phyloP scores from a whole-genome alignment of 2,113 vertebrate genomes.

The Cyphomyrus plagiostoma region DNA sequence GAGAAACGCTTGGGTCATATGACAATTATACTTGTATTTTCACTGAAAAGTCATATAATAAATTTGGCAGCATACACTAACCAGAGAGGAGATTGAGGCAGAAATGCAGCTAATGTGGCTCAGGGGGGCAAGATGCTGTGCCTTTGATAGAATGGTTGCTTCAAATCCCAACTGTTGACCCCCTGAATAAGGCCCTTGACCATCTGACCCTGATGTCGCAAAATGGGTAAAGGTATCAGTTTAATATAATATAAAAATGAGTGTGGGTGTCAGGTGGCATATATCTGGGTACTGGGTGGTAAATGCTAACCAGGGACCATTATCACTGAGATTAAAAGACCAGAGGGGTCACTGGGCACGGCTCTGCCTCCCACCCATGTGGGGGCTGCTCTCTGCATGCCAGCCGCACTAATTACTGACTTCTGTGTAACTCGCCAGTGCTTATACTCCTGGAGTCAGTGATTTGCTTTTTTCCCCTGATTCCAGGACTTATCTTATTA shows the following conservation, averaged over 20 bases:
- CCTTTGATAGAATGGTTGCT: not conserved
- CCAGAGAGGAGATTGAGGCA: not conserved
- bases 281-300: not conserved
- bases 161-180: not conserved
- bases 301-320: constrained; percentile 26
- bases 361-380: constrained; percentile 54
- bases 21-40: not conserved
- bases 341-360: constrained; percentile 53
- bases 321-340: constrained; percentile 63
- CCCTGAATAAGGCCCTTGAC: not conserved
- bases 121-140: not conserved
- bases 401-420: constrained; percentile 49
- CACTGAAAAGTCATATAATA: not conserved
- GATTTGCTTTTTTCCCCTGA: constrained; percentile 40
- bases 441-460: constrained; percentile 41
- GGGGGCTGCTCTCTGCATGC: constrained; percentile 56
- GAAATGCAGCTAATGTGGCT: not conserved
- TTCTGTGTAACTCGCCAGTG: constrained; percentile 41
- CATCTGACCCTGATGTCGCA: not conserved
- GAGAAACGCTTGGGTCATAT: not conserved
- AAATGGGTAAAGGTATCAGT: not conserved
- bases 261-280: not conserved
- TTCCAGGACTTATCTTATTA: constrained; percentile 46
- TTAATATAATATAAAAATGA: not conserved
- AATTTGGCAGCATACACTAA: not conserved